phyloP scores from a whole-genome alignment of 2,888 invertebrate species.

The Pherbina coryleti region DNA sequence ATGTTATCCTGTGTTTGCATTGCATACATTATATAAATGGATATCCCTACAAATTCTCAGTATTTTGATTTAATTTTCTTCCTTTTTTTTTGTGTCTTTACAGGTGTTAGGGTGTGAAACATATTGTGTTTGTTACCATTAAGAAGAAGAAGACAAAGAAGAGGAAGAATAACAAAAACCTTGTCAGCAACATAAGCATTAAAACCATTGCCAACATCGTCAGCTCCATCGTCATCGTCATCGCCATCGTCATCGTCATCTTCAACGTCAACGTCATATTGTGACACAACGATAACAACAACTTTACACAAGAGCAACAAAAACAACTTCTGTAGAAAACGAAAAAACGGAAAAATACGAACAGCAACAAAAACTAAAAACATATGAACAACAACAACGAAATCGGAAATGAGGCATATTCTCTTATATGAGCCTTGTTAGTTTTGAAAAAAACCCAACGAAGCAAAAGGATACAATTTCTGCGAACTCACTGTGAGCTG shows the following conservation, averaged over 20 bases:
- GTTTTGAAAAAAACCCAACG: constrained; percentile 21
- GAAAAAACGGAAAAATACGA: neutral
- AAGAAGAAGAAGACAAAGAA: too few relatives aligned
- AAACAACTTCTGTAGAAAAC: neutral
- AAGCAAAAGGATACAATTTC: constrained; percentile 27
- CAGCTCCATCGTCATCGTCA: neutral
- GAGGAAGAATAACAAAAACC: too few relatives aligned
- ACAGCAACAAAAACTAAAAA: constrained; percentile 14
- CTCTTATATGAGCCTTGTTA: neutral
- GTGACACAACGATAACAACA: neutral
- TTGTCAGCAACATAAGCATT: too few relatives aligned
- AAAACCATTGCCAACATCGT: neutral
- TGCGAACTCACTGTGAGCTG: neutral
- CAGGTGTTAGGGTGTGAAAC: too few relatives aligned
- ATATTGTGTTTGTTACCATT: too few relatives aligned
- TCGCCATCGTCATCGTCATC: neutral
- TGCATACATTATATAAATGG: too few relatives aligned
- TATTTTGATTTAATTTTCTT: too few relatives aligned
- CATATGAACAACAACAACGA: constrained; percentile 6
- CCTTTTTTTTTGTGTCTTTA: too few relatives aligned
- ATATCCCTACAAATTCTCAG: too few relatives aligned
- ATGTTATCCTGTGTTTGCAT: too few relatives aligned
- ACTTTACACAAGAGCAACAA: neutral
- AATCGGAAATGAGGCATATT: constrained; percentile 26
- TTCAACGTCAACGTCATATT: neutral